Evolutionary conservation across 1,140 invertebrate species (phyloP), one percentile per base, ranked within the genome.

Genomic region (Pygmarrhopalites habei): DNA sequence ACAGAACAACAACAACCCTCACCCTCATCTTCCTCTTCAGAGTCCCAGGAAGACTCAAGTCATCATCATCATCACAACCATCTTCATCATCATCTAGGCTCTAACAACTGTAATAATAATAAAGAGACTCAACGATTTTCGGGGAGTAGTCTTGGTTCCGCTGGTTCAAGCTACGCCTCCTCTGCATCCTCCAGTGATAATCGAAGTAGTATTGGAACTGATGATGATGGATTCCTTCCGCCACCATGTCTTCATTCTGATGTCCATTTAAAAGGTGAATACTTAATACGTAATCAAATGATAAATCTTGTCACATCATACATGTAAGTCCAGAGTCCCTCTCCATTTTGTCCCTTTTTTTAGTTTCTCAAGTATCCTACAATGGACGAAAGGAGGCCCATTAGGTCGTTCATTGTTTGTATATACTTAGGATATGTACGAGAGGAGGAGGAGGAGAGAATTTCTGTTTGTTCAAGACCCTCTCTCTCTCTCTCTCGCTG

Each of bases 201-300:
- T 43, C 60, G 62, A 57, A 68, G 67, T 49, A 64, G 61, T 5
- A 62, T 68, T 55, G 66, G 58, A 53, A 62, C 66, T 25, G 66
- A 68, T 62, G 66, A 68, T 62, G 66, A 58, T 64, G 61, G 43
- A 19, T 39, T 67, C 15, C 51, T 59, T 29, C 44, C 65, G 23
- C n/a, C n/a, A n/a, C 28, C 56, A 28, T 32, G 51, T 23, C 19
- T 49, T 17, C 52, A 63, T 55, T 26, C 61, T 10, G 58, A 64
- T 61, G 61, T 49, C 23, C 44, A 64, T 52, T 49, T 64, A 35
- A 68, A 68, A 64, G 62, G 66, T 67, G 43, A 35, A 3, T 53
- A 10, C 44, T 12, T 47, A 35, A 35, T 35, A n/a, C 32, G 15
- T 7, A 15, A 7, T 35, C 32, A 35, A 35, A 35, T 7, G 15